Evolutionary conservation across 2,797 vertebrate species (phyloP).

Genomic region (Perodicticus potto): DNA sequence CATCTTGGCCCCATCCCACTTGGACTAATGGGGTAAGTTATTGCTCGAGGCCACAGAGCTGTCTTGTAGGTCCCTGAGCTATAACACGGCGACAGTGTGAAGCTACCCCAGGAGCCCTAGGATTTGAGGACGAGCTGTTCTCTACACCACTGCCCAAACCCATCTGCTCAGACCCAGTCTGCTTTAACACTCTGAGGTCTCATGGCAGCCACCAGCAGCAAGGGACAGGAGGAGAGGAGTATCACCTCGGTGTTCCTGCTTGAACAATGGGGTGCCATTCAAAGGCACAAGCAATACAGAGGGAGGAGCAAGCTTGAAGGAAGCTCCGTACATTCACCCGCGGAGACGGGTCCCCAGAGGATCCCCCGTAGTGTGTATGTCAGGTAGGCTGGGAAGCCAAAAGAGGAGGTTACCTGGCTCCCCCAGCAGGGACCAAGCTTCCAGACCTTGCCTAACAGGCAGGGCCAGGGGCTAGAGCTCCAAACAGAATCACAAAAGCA

Average conservation of each 20-base stretch:
- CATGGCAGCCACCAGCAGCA: not conserved
- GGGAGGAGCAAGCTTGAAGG: not conserved
- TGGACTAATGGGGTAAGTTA: not conserved
- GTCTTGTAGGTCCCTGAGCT: not conserved
- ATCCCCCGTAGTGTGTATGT: not conserved
- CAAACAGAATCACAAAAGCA: not conserved
- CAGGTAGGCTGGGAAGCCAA: not conserved
- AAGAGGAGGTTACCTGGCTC: not conserved
- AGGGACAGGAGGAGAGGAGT: not conserved
- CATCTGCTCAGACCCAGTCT: not conserved
- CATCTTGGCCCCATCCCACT: not conserved
- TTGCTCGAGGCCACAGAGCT: not conserved
- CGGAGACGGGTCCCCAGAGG: not conserved
- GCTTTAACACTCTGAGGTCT: not conserved
- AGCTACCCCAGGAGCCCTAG: not conserved
- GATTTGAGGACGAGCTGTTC: not conserved
- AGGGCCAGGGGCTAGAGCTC: not conserved
- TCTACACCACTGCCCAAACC: not conserved
- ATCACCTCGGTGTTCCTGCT: not conserved
- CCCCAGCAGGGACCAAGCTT: not conserved
- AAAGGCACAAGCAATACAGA: not conserved
- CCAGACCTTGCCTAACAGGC: not conserved
- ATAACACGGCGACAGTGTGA: not conserved
- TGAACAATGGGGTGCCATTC: not conserved
- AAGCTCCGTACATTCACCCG: not conserved